These are phyloP conservation scores for Ctena decussata DNA, from an alignment of 2,888 invertebrate genomes.

Conservation along the genomic window DNA sequence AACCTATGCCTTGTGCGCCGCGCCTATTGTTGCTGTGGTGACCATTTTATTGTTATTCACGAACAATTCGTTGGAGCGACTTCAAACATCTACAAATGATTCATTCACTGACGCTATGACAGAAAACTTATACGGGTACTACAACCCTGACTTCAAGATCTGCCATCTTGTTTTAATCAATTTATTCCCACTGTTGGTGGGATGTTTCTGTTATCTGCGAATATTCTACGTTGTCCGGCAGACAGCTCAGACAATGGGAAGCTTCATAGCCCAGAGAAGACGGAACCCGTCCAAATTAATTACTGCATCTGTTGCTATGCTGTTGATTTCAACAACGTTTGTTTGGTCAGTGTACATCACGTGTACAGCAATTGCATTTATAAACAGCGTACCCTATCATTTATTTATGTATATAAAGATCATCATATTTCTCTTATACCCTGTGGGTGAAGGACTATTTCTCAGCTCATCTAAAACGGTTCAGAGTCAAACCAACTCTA, in stretches of 20 bases:
- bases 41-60: neutral
- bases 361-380: slow-evolving; percentile 3
- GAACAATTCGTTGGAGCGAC: neutral
- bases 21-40: slow-evolving; percentile 14
- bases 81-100: neutral
- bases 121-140: neutral
- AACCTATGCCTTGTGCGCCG: slow-evolving; percentile 25
- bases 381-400: neutral
- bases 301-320: slow-evolving; percentile 28
- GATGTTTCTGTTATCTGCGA: slow-evolving; percentile 29
- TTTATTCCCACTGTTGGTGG: slow-evolving; percentile 27
- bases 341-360: slow-evolving; percentile 39
- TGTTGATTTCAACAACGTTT: slow-evolving; percentile 7
- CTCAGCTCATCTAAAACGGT: slow-evolving; percentile 1
- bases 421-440: slow-evolving; percentile 33
- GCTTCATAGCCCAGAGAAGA: slow-evolving; percentile 24
- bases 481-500: neutral
- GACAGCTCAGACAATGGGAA: slow-evolving; percentile 24
- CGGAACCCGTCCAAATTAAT: slow-evolving; percentile 47
- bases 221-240: slow-evolving; percentile 37
- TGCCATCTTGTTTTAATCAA: slow-evolving; percentile 29
- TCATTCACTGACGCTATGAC: neutral
- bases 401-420: slow-evolving; percentile 45
- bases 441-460: slow-evolving; percentile 53
- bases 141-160: neutral